phyloP scores from a whole-genome alignment of 2,888 invertebrate species.

The Lacanobia wlatinum region DNA sequence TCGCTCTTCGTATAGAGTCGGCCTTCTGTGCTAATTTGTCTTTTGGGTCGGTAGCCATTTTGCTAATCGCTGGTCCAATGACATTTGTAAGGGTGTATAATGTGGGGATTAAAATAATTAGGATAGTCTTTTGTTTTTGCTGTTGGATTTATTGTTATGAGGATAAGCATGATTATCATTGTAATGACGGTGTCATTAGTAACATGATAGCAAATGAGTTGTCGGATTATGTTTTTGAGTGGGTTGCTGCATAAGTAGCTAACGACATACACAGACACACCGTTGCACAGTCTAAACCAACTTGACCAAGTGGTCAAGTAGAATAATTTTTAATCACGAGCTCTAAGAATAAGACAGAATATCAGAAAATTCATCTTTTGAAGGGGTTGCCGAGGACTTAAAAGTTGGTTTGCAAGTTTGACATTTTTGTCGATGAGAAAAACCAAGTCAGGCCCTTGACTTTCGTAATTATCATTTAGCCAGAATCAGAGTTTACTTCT shows the following conservation, averaged over 20 bases:
- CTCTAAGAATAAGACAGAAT: too few species aligned
- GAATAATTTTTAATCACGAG: too few species aligned
- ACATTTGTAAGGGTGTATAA: conserved; percentile 28
- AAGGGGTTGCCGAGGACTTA: neutral
- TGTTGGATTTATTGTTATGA: conserved; percentile 3
- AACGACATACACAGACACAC: neutral
- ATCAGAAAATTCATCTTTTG: neutral
- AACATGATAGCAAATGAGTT: neutral
- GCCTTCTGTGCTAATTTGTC: neutral
- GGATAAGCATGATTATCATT: neutral
- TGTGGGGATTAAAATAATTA: conserved; percentile 34
- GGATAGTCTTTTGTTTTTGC: conserved; percentile 41
- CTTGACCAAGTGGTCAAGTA: too few species aligned
- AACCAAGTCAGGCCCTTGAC: neutral
- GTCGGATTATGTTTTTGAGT: neutral
- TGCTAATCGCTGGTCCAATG: conserved; percentile 27
- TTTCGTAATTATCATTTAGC: neutral
- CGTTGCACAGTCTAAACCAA: too few species aligned
- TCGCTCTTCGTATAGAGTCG: neutral
- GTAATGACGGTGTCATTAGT: neutral
- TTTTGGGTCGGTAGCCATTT: conserved; percentile 18
- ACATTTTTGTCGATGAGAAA: neutral
- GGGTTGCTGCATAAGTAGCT: neutral
- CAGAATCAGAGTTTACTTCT: neutral
- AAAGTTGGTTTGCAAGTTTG: neutral